Conservation (phyloP, 2,888 invertebrate genomes). For the Ormyrus pomaceus region DNA sequence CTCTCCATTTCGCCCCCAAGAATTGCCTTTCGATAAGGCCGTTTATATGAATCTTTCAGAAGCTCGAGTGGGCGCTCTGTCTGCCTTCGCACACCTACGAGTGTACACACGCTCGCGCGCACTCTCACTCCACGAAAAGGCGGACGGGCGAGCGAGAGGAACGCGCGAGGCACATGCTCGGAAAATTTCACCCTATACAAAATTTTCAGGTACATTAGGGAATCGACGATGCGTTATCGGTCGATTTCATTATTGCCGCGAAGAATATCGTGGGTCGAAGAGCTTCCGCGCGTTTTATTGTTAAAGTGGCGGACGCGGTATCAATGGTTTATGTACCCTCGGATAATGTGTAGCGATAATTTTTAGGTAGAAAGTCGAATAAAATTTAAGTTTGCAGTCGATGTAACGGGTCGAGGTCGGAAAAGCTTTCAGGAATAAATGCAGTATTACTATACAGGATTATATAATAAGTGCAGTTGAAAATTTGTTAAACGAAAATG, state of each 20-base stretch:
- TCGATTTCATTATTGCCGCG: constrained; percentile 35
- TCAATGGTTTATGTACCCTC: too few species aligned
- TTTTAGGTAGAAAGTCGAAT: too few species aligned
- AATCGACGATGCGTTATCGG: constrained; percentile 28
- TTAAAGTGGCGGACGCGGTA: too few species aligned
- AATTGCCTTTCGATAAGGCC: constrained; percentile 40
- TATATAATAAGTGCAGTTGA: too few species aligned
- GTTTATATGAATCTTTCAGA: constrained; percentile 42
- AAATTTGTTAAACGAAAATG: too few species aligned
- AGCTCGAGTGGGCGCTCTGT: neutral
- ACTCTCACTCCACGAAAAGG: neutral
- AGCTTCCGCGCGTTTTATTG: neutral
- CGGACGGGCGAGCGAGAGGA: neutral
- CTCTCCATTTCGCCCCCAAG: neutral
- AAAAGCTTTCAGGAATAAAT: too few species aligned
- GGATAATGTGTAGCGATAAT: too few species aligned
- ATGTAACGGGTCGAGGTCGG: too few species aligned
- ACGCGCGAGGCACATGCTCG: neutral
- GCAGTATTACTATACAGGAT: too few species aligned
- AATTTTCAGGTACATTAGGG: constrained; percentile 42
- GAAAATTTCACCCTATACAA: constrained; percentile 31
- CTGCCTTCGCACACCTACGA: neutral
- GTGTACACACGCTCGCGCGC: neutral
- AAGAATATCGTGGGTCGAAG: constrained; percentile 19
- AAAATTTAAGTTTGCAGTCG: too few species aligned